Evolutionary conservation across 2,113 vertebrate species (phyloP), one percentile per base, ranked within the genome.

Genomic region (Poicephalus gulielmi): DNA sequence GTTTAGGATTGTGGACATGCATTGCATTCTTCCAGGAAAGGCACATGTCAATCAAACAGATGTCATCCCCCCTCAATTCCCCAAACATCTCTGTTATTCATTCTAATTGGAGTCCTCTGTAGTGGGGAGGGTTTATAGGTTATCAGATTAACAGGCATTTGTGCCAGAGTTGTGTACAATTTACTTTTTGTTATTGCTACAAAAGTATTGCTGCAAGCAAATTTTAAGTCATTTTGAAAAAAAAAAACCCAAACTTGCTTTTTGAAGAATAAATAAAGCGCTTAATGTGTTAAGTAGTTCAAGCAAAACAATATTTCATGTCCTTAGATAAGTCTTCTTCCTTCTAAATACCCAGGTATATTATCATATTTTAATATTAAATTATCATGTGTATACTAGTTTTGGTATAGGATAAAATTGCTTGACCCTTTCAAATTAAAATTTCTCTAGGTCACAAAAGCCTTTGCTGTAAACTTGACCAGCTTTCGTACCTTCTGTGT

Each of bases 111-210:
- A 94, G 64, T 87, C 80, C 57, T 84, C 88, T 33, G 70, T 70
- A 78, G 59, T 47, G 39, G 50, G 76, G 80, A 91, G 24, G 28
- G 53, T 83, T 88, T 95, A 41, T 94, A 70, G 50, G 83, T 92
- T 96, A 96, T 95, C 88, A 95, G 77, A 94, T 94, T 95, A 92
- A 70, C 82, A 78, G 73, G 44, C 41, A 13, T 74, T 97, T 94
- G 66, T 93, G 70, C 52, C 41, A 62, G 71, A 83, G 66, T 70
- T 87, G 25, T 82, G 31, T 80, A n/a, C 35, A 87, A 85, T 73
- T 92, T 89, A 77, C n/a, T 76, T 95, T 94, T 86, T 86, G 17
- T 37, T 69, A 16, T 87, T 62, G 30, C 57, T 84, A 22, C 81
- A 33, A 10, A 92, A 86, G 22, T 75, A 41, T 64, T 83, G n/a